A percentile compares a stretch with the other conserved stretches of the same genome.
Evolutionary conservation across 1,140 invertebrate species (phyloP).

Genomic region (Lethrus apterus): DNA sequence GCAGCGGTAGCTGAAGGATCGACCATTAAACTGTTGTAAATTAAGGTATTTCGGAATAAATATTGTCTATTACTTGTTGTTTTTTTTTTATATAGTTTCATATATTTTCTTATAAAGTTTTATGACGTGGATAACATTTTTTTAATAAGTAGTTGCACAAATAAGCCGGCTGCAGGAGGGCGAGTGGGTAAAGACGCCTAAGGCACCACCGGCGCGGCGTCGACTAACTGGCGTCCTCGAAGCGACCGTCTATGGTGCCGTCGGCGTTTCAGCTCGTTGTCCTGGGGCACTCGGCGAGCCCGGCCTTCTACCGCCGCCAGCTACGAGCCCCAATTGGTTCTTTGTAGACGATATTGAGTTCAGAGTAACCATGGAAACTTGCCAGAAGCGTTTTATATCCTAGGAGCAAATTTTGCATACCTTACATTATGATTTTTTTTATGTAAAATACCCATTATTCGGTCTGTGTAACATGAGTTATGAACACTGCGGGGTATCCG

Average conservation of each 20-base stretch:
- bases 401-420: constrained; percentile 33
- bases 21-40: constrained; percentile 25
- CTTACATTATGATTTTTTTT: too few relatives aligned
- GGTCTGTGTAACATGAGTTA: too few relatives aligned
- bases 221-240: constrained; percentile 24
- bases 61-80: constrained; percentile 19
- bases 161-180: constrained; percentile 2
- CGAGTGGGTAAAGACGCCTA: background rate
- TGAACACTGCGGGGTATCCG: too few relatives aligned
- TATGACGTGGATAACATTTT: background rate
- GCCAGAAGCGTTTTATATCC: constrained; percentile 38
- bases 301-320: constrained; percentile 18
- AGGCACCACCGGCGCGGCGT: constrained; percentile 26
- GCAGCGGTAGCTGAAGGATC: constrained; percentile 20
- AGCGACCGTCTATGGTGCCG: constrained; percentile 23
- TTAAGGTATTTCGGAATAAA: constrained; percentile 25
- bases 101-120: too few relatives aligned
- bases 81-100: constrained; percentile 8
- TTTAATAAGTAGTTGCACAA: background rate
- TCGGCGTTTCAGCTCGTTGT: constrained; percentile 20
- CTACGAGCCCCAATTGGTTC: constrained; percentile 29
- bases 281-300: constrained; percentile 27
- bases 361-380: constrained; percentile 50
- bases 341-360: constrained; percentile 50
- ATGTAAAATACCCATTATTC: too few relatives aligned